Conservation (phyloP, 2,888 invertebrate genomes). For the Diplazon laetatorius region DNA sequence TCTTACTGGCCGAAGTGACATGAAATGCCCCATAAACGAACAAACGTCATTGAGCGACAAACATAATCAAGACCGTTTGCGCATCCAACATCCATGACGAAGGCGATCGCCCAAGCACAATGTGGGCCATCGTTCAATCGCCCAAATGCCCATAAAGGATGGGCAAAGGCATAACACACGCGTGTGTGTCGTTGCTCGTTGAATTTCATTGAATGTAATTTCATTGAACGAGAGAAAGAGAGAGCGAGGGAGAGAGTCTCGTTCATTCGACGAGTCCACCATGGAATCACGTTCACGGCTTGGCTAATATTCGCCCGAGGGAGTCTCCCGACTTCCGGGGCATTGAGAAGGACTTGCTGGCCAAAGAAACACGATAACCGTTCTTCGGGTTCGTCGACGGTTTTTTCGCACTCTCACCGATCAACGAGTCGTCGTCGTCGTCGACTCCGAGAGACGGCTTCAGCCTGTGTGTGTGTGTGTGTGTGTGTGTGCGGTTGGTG, state of each 20-base stretch:
- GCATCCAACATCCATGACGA: too few relatives aligned
- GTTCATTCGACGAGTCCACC: conserved; percentile 53
- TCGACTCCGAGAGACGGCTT: not conserved
- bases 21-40: too few relatives aligned
- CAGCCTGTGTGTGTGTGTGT: not conserved
- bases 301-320: conserved; percentile 42
- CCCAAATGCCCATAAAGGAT: too few relatives aligned
- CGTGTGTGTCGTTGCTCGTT: not conserved
- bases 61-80: too few relatives aligned
- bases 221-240: conserved; percentile 47
- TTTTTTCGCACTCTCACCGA: conserved; percentile 39
- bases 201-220: conserved; percentile 45
- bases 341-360: conserved; percentile 66
- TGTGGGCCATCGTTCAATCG: too few relatives aligned
- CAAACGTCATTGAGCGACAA: too few relatives aligned
- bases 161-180: not conserved
- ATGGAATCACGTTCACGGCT: conserved; percentile 33
- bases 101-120: too few relatives aligned
- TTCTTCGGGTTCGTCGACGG: not conserved
- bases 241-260: conserved; percentile 36
- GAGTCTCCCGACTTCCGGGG: conserved; percentile 63
- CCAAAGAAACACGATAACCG: not conserved
- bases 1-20: too few relatives aligned
- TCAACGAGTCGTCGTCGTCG: conserved; percentile 39
- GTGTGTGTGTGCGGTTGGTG: conserved; percentile 12